These are phyloP conservation scores for Porites lutea DNA, from an alignment of 64 coral and sea anemone genomes.

Conservation along the genomic window DNA sequence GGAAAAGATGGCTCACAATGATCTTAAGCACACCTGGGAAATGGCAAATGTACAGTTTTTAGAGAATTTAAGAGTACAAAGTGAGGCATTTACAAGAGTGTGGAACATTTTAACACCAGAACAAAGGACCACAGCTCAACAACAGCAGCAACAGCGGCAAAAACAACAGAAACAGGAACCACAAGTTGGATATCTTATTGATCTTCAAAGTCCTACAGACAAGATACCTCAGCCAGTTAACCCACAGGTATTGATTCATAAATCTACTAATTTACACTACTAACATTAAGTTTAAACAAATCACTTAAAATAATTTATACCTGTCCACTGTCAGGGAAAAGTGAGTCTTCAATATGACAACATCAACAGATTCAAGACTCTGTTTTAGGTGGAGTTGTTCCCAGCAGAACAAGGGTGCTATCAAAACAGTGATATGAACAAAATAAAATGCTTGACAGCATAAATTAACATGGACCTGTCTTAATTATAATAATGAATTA, in stretches of 20 bases:
- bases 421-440: too few relatives aligned
- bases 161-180: neutral
- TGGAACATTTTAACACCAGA: conserved; percentile 85
- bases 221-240: conserved; percentile 20
- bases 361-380: too few relatives aligned
- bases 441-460: too few relatives aligned
- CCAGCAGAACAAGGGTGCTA: too few relatives aligned
- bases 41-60: conserved; percentile 98
- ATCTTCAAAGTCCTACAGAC: conserved; percentile 25
- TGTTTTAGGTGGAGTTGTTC: too few relatives aligned
- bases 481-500: too few relatives aligned
- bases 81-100: conserved; percentile 59
- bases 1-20: conserved; percentile 90
- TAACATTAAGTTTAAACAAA: too few relatives aligned
- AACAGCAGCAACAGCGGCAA: conserved; percentile 30
- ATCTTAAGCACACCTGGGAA: conserved; percentile 96
- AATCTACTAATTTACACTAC: too few relatives aligned
- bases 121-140: conserved; percentile 60
- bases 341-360: too few relatives aligned
- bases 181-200: conserved; percentile 34
- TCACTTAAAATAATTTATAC: too few relatives aligned
- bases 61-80: conserved; percentile 73
- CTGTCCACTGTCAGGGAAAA: too few relatives aligned
- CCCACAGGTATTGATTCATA: neutral
- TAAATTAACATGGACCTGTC: too few relatives aligned